A percentile compares a stretch with the other conserved stretches of the same genome.
These are phyloP conservation scores for Acanthococcus lagerstroemiae DNA, from an alignment of 2,888 invertebrate species.

Conservation along the genomic window DNA sequence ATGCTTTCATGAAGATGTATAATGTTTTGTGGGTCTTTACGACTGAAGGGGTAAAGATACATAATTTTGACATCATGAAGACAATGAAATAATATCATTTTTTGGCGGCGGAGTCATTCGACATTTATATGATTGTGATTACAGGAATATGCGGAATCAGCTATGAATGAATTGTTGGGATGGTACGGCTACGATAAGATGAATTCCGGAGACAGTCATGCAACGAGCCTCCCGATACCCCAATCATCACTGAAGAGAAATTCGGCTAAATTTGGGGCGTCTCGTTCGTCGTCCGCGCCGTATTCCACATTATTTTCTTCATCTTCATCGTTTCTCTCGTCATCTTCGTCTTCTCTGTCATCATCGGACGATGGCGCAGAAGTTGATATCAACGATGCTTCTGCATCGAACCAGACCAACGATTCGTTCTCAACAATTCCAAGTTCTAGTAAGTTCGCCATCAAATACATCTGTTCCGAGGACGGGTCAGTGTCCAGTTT, in stretches of 20 bases:
- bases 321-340: not conserved
- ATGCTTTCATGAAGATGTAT: not conserved
- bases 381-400: not conserved
- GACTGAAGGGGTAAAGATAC: no score
- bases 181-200: constrained; percentile 80
- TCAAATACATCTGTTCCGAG: no score
- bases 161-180: constrained; percentile 83
- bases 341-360: not conserved
- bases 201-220: constrained; percentile 40
- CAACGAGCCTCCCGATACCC: no score
- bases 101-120: not conserved
- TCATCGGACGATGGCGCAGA: not conserved
- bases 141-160: constrained; percentile 83
- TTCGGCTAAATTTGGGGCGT: no score
- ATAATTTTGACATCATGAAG: no score
- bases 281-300: no score
- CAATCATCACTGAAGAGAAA: no score
- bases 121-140: not conserved
- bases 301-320: not conserved
- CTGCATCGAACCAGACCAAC: not conserved
- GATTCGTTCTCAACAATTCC: no score
- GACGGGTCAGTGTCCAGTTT: no score
- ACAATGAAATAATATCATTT: not conserved
- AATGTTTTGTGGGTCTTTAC: no score
- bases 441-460: no score